Evolutionary conservation across 2,888 invertebrate genomes (phyloP).

Genomic region (Macropis europaea): DNA sequence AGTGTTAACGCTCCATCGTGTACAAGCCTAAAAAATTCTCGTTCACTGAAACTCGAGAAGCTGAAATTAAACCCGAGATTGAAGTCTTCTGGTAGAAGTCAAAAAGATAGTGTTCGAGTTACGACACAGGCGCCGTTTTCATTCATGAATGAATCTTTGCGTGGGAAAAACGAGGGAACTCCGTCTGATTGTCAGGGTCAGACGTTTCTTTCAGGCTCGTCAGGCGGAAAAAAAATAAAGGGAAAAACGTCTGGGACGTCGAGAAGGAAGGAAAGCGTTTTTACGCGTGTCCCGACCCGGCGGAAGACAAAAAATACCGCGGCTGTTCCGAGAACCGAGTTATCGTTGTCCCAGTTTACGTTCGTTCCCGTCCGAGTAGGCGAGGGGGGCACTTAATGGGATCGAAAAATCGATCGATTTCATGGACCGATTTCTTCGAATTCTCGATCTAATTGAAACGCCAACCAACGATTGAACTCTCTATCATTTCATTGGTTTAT

Average conservation of each 20-base stretch:
- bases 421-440: constrained; percentile 6
- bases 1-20: no score
- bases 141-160: background rate
- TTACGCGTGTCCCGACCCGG: background rate
- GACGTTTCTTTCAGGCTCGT: background rate
- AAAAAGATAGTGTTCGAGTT: no score
- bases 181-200: background rate
- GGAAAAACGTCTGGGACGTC: background rate
- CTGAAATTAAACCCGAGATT: no score
- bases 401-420: constrained; percentile 27
- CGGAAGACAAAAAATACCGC: constrained; percentile 5
- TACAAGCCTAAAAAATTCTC: no score
- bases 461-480: background rate
- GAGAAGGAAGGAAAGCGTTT: background rate
- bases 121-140: background rate
- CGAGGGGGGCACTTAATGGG: background rate
- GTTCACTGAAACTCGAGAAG: no score
- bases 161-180: background rate
- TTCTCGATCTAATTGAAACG: background rate
- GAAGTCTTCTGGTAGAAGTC: no score
- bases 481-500: background rate
- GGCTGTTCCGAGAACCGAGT: constrained; percentile 44
- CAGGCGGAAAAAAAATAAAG: background rate
- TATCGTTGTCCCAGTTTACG: constrained; percentile 48
- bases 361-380: background rate